These are phyloP conservation scores for Pteria penguin DNA, from an alignment of 2,888 invertebrate species.

Conservation along the genomic window DNA sequence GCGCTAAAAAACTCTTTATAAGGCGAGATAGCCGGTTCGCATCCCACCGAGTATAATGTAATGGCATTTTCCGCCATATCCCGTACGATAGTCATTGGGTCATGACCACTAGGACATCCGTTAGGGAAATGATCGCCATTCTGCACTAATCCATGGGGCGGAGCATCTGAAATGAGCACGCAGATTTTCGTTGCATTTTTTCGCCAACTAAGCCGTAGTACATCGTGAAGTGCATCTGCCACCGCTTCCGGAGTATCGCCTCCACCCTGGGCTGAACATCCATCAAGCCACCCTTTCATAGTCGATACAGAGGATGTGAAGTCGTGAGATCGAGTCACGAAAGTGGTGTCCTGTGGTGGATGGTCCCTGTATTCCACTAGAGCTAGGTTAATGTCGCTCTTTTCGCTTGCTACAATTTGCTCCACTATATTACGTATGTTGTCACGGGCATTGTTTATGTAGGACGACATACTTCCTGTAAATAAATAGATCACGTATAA, in stretches of 20 bases:
- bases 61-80: constrained; percentile 72
- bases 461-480: constrained; percentile 74
- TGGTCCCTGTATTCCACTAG: constrained; percentile 76
- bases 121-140: constrained; percentile 68
- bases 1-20: constrained; percentile 75
- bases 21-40: constrained; percentile 68
- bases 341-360: constrained; percentile 72
- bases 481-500: constrained; percentile 31
- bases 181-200: constrained; percentile 73
- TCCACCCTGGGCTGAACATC: constrained; percentile 69
- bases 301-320: constrained; percentile 68
- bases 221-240: constrained; percentile 73
- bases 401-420: constrained; percentile 71
- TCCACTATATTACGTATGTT: constrained; percentile 74
- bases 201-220: constrained; percentile 73
- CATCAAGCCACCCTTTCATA: constrained; percentile 72
- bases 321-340: constrained; percentile 73
- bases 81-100: constrained; percentile 68
- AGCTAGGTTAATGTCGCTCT: constrained; percentile 72
- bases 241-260: constrained; percentile 76
- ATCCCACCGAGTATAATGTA: constrained; percentile 73
- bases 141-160: constrained; percentile 71
- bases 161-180: constrained; percentile 74
- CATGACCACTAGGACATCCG: constrained; percentile 73
- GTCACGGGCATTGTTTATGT: constrained; percentile 69